These are phyloP conservation scores for Pristionchus entomophagus DNA, from an alignment of 2,888 invertebrate genomes.

Conservation along the genomic window DNA sequence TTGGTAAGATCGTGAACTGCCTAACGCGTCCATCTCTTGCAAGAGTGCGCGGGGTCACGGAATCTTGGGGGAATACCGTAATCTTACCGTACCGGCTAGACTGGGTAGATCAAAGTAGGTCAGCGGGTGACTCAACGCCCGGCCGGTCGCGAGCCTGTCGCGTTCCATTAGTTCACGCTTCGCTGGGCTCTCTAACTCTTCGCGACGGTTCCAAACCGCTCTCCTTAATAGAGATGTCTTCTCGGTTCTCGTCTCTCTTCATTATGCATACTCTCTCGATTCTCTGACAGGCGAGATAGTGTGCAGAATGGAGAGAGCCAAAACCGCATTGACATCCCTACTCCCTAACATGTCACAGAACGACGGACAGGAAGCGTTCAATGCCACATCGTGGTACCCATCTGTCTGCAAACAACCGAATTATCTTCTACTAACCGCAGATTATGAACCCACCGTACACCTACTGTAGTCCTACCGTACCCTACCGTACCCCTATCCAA, in stretches of 20 bases:
- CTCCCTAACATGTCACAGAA: neutral
- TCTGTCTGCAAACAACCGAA: slow-evolving; percentile 5
- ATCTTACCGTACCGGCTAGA: neutral
- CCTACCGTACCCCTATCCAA: neutral
- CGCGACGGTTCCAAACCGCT: neutral
- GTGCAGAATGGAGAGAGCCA: no score
- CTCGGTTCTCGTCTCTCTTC: no score
- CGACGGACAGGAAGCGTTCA: neutral
- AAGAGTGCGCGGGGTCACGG: neutral
- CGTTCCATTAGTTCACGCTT: neutral
- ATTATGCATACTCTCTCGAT: no score
- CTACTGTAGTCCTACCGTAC: neutral
- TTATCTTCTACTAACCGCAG: neutral
- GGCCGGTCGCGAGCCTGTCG: neutral
- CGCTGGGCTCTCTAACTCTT: neutral
- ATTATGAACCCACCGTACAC: neutral
- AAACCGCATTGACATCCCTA: no score
- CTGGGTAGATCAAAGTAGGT: neutral
- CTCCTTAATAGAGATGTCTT: no score
- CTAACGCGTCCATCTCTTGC: slow-evolving; percentile 8
- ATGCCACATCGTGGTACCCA: neutral
- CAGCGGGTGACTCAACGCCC: neutral
- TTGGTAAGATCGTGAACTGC: neutral
- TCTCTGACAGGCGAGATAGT: no score
- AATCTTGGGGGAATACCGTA: neutral